Conservation (phyloP, 1,140 invertebrate species). For the Micrasema minimum region DNA sequence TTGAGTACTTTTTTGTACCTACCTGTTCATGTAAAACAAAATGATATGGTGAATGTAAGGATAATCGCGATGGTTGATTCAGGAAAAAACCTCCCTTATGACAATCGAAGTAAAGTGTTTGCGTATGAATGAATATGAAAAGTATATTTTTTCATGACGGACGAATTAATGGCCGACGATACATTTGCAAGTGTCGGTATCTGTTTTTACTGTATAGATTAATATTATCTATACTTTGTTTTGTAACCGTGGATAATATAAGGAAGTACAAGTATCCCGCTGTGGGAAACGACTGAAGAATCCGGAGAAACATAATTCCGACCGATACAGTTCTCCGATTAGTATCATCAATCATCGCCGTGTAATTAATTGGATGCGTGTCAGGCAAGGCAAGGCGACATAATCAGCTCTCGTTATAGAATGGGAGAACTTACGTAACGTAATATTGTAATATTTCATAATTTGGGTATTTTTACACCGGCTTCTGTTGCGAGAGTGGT, state of each 20-base stretch:
- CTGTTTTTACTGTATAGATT: too few species aligned
- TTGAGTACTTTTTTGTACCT: too few species aligned
- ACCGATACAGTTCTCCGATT: slow-evolving; percentile 23
- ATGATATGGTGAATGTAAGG: too few species aligned
- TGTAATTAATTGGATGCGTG: slow-evolving; percentile 29
- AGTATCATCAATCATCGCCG: slow-evolving; percentile 19
- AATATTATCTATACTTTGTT: too few species aligned
- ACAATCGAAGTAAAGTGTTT: too few species aligned
- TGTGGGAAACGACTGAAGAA: slow-evolving; percentile 8
- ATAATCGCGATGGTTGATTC: too few species aligned
- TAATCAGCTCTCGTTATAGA: slow-evolving; percentile 26
- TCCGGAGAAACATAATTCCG: background rate
- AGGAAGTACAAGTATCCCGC: too few species aligned
- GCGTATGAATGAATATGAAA: too few species aligned
- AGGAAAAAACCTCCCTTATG: too few species aligned
- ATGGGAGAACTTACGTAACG: slow-evolving; percentile 12
- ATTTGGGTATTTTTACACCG: slow-evolving; percentile 21
- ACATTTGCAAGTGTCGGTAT: background rate
- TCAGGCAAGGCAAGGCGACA: slow-evolving; percentile 18
- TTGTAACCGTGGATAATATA: background rate
- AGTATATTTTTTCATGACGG: background rate
- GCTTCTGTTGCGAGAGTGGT: background rate
- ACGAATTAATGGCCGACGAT: background rate
- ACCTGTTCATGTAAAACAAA: too few species aligned
- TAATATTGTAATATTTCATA: slow-evolving; percentile 22